These are phyloP conservation scores for Acropora tenuis DNA, from an alignment of 64 coral and sea anemone species.

Conservation along the genomic window DNA sequence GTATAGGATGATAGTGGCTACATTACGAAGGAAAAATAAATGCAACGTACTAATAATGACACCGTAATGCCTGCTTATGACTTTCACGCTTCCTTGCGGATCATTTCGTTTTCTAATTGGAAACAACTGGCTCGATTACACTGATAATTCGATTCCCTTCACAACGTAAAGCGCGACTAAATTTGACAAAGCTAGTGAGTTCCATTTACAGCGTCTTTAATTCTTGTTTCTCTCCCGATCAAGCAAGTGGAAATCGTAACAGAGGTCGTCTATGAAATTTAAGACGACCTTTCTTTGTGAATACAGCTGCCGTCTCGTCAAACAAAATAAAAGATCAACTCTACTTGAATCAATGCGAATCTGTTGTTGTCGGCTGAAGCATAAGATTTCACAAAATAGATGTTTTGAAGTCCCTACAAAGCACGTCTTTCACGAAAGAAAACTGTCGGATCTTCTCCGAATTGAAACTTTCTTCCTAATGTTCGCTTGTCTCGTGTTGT, in stretches of 20 bases:
- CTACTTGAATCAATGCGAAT: constrained; percentile 8
- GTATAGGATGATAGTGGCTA: background rate
- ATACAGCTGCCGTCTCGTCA: background rate
- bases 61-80: background rate
- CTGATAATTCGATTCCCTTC: background rate
- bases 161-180: background rate
- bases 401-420: background rate
- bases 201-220: background rate
- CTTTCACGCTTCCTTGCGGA: background rate
- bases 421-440: background rate
- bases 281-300: background rate
- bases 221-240: background rate
- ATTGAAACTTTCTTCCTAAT: background rate
- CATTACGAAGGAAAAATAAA: background rate
- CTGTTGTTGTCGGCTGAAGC: background rate
- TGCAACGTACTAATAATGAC: background rate
- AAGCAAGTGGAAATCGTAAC: background rate
- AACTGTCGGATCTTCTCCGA: background rate
- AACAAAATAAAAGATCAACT: background rate
- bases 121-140: background rate
- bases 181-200: background rate
- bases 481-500: background rate
- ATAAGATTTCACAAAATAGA: background rate
- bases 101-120: background rate
- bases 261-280: constrained; percentile 3